These are phyloP conservation scores for Lates japonicus DNA, from an alignment of 2,797 vertebrate genomes.

Conservation along the genomic window DNA sequence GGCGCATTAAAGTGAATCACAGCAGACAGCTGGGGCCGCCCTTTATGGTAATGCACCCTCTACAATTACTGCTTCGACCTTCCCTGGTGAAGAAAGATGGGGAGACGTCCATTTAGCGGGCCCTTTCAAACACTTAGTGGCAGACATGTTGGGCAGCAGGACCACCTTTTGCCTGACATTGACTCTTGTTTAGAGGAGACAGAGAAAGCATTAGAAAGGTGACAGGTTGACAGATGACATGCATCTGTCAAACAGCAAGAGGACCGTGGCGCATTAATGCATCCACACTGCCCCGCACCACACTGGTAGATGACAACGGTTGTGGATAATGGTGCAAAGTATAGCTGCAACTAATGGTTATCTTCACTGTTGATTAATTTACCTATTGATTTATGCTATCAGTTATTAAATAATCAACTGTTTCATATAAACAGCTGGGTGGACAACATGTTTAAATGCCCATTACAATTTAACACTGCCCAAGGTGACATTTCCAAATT, in stretches of 20 bases:
- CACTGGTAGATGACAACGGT: conserved; percentile 10
- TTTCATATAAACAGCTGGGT: background rate
- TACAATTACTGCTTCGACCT: conserved; percentile 91
- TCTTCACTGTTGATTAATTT: too few relatives aligned
- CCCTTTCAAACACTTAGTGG: conserved; percentile 85
- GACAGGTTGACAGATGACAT: conserved; percentile 67
- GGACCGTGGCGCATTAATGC: conserved; percentile 22
- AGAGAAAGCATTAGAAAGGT: conserved; percentile 68
- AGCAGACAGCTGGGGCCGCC: conserved; percentile 87
- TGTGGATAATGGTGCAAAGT: conserved; percentile 20
- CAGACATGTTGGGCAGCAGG: conserved; percentile 82
- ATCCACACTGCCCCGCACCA: background rate
- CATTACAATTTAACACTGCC: background rate
- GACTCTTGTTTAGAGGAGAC: conserved; percentile 78
- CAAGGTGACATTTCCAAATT: too few relatives aligned
- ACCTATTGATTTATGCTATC: background rate
- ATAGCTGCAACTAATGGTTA: background rate
- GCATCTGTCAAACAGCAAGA: conserved; percentile 67
- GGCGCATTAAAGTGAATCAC: conserved; percentile 85
- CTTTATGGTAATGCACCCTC: conserved; percentile 89
- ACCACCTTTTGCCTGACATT: conserved; percentile 76
- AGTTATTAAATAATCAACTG: background rate
- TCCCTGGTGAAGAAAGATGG: conserved; percentile 83
- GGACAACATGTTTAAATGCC: background rate
- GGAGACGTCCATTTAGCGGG: conserved; percentile 79